Evolutionary conservation across 2,888 invertebrate genomes (phyloP).

Genomic region (Ichneumoninae sp.): DNA sequence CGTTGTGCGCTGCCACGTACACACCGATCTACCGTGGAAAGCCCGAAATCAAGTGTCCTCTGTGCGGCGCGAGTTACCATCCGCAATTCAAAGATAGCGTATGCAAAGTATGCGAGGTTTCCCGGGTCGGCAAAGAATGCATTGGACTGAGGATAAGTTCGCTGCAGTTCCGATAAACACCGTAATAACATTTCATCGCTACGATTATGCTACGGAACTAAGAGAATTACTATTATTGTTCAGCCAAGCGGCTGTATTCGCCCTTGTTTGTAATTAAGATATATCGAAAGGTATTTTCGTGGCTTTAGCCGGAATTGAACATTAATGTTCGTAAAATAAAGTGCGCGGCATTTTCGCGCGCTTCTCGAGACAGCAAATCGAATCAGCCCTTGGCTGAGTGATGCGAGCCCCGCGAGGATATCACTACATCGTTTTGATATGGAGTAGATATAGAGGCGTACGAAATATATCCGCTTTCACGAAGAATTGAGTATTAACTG

Average conservation of each 20-base stretch:
- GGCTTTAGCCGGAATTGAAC: background rate
- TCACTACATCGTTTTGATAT: constrained; percentile 52
- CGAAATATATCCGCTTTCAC: constrained; percentile 47
- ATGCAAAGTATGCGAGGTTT: constrained; percentile 94
- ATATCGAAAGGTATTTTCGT: constrained; percentile 11
- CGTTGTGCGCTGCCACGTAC: constrained; percentile 95
- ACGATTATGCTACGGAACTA: constrained; percentile 18
- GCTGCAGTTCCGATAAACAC: constrained; percentile 86
- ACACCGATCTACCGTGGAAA: constrained; percentile 98
- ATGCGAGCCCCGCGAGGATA: constrained; percentile 45
- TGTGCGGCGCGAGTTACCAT: constrained; percentile 95
- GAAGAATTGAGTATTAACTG: background rate
- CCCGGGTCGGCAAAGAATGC: constrained; percentile 96
- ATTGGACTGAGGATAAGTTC: constrained; percentile 94
- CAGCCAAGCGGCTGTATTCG: constrained; percentile 37
- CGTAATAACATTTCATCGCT: constrained; percentile 26
- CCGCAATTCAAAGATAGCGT: constrained; percentile 94
- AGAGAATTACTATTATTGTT: constrained; percentile 49
- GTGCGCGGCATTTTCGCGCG: background rate
- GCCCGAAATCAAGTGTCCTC: constrained; percentile 95
- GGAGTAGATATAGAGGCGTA: constrained; percentile 18
- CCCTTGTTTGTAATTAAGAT: constrained; percentile 37
- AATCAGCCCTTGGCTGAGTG: constrained; percentile 54
- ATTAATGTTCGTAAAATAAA: background rate
- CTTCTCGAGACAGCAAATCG: background rate